Percentiles rank a stretch among this genome's conserved stretches.
phyloP scores from a whole-genome alignment of 1,140 invertebrate species.

The Theocolax elegans region DNA sequence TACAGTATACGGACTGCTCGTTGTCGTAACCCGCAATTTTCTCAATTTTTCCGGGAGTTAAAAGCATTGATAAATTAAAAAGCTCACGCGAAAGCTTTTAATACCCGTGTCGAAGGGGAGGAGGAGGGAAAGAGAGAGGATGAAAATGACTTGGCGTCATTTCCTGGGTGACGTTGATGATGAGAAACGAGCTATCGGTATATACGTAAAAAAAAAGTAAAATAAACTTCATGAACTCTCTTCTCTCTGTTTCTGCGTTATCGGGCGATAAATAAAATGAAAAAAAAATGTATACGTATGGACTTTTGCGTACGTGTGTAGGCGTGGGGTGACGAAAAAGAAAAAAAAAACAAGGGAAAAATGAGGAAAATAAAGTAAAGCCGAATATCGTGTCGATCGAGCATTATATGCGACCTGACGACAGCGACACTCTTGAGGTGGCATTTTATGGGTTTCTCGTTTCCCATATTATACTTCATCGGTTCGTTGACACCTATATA shows the following conservation, averaged over 20 bases:
- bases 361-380: not conserved
- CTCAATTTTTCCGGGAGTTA: not conserved
- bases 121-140: too few species aligned
- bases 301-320: not conserved
- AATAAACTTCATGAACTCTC: too few species aligned
- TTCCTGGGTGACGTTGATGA: constrained; percentile 14
- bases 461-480: not conserved
- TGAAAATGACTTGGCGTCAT: not conserved
- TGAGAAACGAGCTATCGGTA: constrained; percentile 20
- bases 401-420: not conserved
- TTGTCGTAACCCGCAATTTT: too few species aligned
- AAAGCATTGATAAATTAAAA: constrained; percentile 31
- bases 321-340: too few species aligned
- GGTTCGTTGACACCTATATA: constrained; percentile 1
- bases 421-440: not conserved
- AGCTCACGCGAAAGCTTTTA: constrained; percentile 10
- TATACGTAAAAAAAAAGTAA: too few species aligned
- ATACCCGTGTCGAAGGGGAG: not conserved
- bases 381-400: constrained; percentile 4
- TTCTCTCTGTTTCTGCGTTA: too few species aligned
- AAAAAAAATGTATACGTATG: not conserved
- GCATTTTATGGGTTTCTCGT: not conserved
- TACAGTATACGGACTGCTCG: too few species aligned
- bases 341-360: not conserved
- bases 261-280: not conserved